Base-by-base conservation (phyloP, 2,797 vertebrate species). In the Acropternis orthonyx region DNA sequence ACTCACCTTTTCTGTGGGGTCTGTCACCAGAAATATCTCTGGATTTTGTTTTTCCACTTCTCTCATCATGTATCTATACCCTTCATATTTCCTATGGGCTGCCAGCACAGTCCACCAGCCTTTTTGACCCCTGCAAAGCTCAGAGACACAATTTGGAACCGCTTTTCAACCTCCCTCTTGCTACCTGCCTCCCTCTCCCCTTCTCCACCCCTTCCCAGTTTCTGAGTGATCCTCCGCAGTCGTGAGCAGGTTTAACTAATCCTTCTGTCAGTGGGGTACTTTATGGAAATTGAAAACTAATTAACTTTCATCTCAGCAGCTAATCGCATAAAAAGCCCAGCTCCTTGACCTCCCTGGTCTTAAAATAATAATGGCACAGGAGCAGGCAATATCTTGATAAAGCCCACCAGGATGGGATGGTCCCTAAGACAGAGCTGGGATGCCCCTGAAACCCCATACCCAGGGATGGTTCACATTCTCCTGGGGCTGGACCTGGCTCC, bases 211-310 rank as follows among this genome's bases (percentile, higher is more conserved):
- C 56, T 43, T 34, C 93, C 88, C 75, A 88, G 19, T 96, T 95
- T 96, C 85, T 30, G 85, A 93, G 85, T 7, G 51, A 78, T 96
- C 68, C 77, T 95, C 90, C 6, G 0, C 72, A 94, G 93, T 84
- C 32, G 7, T 94, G 97, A 97, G 93, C 90, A 41, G 77, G 95
- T 95, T 97, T 97, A 96, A 97, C 96, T 96, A 95, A 97, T 97
- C 97, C 97, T 96, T 95, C 96, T 97, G 93, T 97, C 96, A 96
- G 96, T 97, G 90, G 93, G 91, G 55, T 95, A 95, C 96, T 97
- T 97, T 95, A 95, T 96, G 96, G 94, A 97, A 97, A 98, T 96
- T 95, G 97, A 97, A 97, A 97, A 96, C 93, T 97, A 97, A 97
- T 97, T 97, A 98, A 97, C 23, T 23, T 96, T 97, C 96, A 96